Evolutionary conservation across 2,888 invertebrate genomes (phyloP).

Genomic region (Orthosia gracilis): DNA sequence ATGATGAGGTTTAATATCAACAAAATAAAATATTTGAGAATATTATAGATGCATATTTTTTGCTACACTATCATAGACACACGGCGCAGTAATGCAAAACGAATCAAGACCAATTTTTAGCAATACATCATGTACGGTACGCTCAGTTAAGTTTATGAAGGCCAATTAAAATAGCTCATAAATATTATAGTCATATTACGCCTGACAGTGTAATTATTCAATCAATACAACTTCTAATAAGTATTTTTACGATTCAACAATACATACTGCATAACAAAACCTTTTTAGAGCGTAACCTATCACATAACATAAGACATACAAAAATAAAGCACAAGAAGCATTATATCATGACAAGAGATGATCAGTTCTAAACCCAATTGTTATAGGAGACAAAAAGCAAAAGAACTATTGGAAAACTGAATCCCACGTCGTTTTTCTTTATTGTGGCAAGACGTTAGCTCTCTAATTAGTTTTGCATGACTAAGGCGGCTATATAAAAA

Average conservation of each 20-base stretch:
- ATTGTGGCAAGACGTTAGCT: conserved; percentile 50
- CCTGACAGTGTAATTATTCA: conserved; percentile 48
- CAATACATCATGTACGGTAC: conserved; percentile 30
- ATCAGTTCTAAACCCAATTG: conserved; percentile 45
- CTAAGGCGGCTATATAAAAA: conserved; percentile 77
- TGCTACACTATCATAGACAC: conserved; percentile 21
- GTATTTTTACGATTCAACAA: conserved; percentile 49
- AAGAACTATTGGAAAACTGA: conserved; percentile 66
- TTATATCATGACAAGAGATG: conserved; percentile 40
- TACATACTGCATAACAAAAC: conserved; percentile 50
- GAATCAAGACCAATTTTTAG: conserved; percentile 29
- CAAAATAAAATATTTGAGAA: background rate
- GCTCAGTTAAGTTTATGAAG: conserved; percentile 37
- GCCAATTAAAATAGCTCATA: conserved; percentile 51
- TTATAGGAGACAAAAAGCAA: conserved; percentile 54
- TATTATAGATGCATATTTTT: conserved; percentile 9
- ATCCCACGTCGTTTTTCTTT: conserved; percentile 72
- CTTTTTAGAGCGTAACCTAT: conserved; percentile 25
- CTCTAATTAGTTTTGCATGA: conserved; percentile 88
- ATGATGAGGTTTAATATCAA: conserved; percentile 1
- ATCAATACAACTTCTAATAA: conserved; percentile 43
- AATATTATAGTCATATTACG: conserved; percentile 39
- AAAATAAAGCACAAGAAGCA: conserved; percentile 39
- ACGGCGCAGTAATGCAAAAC: conserved; percentile 29
- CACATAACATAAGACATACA: conserved; percentile 1